Evolutionary conservation across 1,140 invertebrate species (phyloP), one percentile per base, ranked within the genome.

Genomic region (Babylonia areolata): DNA sequence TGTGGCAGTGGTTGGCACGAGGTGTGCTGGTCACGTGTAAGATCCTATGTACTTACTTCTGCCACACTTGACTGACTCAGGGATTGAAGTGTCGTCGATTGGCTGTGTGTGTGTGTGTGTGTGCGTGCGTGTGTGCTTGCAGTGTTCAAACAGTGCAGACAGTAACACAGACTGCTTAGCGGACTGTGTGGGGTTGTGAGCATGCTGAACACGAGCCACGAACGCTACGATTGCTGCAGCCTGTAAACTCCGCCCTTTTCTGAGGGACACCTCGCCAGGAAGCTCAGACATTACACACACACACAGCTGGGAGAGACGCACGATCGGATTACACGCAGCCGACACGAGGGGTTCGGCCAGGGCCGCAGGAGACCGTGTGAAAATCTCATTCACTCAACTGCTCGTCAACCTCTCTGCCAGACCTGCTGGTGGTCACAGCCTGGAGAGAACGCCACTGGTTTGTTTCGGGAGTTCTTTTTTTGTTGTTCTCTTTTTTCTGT

Each of bases 271-370:
- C 58, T 28, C 17, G 58, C 17, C 58, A 20, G 58, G 58, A 64
- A 64, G 58, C 58, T 64, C 58, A 5, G 58, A 64, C 5, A 64
- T 5, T 23, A 40, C 78, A 20, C 12, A 31, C 20, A 40, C 51
- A 64, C 81, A 69, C 81, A 82, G 81, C 81, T 82, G 81, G 54
- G 33, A 33, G 39, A 64, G 81, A 58, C 39, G 17, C 33, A 54
- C 31, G 81, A 51, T 82, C 20, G 81, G 64, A 69, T 64, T 82
- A 82, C 81, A 69, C 81, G 33, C 46, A 20, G 23, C 17, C 31
- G 31, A 69, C 33, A 82, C 54, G 15, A 31, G 28, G 81, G 35
- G 54, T 82, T 40, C 28, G 40, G 79, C 42, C 42, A 23, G 81
- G 35, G 31, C n/a, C 28, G 54, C 15, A 33, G 37, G 3, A 64